Percentiles rank a stretch among this genome's conserved stretches.
phyloP scores from a whole-genome alignment of 2,113 vertebrate genomes.

The Coryphaenoides rupestris region DNA sequence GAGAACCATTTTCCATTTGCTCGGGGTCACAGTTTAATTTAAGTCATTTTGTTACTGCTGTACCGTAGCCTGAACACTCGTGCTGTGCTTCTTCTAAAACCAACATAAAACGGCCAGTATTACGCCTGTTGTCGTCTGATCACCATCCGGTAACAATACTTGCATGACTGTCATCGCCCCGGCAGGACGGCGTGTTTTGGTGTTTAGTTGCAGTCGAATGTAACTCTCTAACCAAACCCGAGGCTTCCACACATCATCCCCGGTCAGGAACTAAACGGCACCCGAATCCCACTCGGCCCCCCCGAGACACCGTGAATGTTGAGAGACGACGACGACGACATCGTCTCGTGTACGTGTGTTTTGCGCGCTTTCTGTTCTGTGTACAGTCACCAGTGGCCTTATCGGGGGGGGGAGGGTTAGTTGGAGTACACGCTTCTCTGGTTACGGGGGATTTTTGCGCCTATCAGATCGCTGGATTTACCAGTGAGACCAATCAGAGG shows the following conservation, averaged over 20 bases:
- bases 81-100: slow-evolving; percentile 14
- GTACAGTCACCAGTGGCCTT: slow-evolving; percentile 36
- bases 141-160: slow-evolving; percentile 7
- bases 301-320: slow-evolving; percentile 18
- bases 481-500: slow-evolving; percentile 36
- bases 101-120: slow-evolving; percentile 46
- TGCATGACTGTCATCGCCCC: slow-evolving; percentile 16
- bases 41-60: slow-evolving; percentile 43
- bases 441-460: slow-evolving; percentile 39
- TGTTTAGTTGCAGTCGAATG: slow-evolving; percentile 10
- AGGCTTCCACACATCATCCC: neutral
- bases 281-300: neutral
- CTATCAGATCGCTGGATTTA: slow-evolving; percentile 25
- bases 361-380: slow-evolving; percentile 20
- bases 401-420: slow-evolving; percentile 27
- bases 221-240: slow-evolving; percentile 43
- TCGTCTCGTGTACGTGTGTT: slow-evolving; percentile 20
- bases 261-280: too few species aligned
- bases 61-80: slow-evolving; percentile 35
- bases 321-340: slow-evolving; percentile 14
- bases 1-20: too few species aligned
- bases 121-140: slow-evolving; percentile 18
- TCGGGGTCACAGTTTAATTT: too few species aligned
- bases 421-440: slow-evolving; percentile 34
- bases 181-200: neutral